Percentiles rank a stretch among this genome's conserved stretches.
phyloP scores from a whole-genome alignment of 1,140 invertebrate species.

The Caligus rogercresseyi region DNA sequence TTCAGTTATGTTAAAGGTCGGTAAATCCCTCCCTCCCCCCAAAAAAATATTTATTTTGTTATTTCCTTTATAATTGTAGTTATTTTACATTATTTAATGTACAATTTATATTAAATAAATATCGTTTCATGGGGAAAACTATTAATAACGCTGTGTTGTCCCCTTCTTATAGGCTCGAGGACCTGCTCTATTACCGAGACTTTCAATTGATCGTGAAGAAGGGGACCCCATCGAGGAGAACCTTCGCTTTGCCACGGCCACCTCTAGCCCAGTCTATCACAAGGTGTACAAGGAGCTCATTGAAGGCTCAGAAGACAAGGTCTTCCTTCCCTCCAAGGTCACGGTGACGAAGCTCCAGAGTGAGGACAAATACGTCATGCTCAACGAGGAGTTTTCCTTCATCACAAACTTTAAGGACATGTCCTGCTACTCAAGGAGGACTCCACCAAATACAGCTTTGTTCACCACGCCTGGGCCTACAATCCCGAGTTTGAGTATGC shows the following conservation, averaged over 20 bases:
- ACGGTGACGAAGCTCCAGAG: not conserved
- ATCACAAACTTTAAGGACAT: not conserved
- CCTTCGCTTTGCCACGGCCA: not conserved
- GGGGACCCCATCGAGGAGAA: not conserved
- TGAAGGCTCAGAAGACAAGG: not conserved
- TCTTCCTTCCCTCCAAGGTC: not conserved
- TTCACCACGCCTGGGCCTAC: not conserved
- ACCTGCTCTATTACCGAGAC: not conserved
- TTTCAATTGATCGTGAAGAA: not conserved
- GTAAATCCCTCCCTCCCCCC: too few species aligned
- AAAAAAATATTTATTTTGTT: too few species aligned
- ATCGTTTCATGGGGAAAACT: too few species aligned
- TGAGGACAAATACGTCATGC: not conserved
- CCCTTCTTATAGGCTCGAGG: too few species aligned
- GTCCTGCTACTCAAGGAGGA: not conserved
- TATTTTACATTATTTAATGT: too few species aligned
- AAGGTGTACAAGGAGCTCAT: not conserved
- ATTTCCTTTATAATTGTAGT: too few species aligned
- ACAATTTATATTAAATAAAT: too few species aligned
- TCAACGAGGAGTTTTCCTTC: not conserved
- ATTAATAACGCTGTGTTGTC: too few species aligned
- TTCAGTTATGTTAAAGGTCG: too few species aligned
- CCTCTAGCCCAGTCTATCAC: not conserved
- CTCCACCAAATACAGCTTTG: not conserved
- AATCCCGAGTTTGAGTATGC: not conserved